Conservation (phyloP, 1,140 invertebrate genomes). For the Drosophila gunungcola region DNA sequence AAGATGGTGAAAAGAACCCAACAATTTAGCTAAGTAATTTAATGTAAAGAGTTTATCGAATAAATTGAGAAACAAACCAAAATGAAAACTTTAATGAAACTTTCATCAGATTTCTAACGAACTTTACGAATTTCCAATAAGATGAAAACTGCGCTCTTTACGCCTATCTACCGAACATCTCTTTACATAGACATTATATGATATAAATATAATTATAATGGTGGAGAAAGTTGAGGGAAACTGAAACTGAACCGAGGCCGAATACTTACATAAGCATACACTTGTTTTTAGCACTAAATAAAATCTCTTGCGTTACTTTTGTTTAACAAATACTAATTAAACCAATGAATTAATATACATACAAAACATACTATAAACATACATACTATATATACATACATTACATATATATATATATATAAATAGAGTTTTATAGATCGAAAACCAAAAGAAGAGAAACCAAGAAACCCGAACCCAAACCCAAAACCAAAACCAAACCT, state of each 20-base stretch:
- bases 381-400: constrained; percentile 51
- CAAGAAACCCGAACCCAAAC: constrained; percentile 3
- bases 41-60: constrained; percentile 74
- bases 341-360: constrained; percentile 45
- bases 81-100: constrained; percentile 45
- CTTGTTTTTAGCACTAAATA: constrained; percentile 69
- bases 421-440: constrained; percentile 59
- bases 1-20: constrained; percentile 45
- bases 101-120: constrained; percentile 55
- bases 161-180: constrained; percentile 62
- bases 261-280: constrained; percentile 50
- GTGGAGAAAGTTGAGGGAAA: constrained; percentile 18
- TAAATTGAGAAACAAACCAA: constrained; percentile 61
- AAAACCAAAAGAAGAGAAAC: constrained; percentile 17
- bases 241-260: constrained; percentile 19
- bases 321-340: constrained; percentile 52
- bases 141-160: constrained; percentile 56
- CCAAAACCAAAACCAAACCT: constrained; percentile 10
- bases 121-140: constrained; percentile 72
- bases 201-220: constrained; percentile 48
- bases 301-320: constrained; percentile 55
- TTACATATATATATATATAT: constrained; percentile 31
- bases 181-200: constrained; percentile 51
- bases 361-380: constrained; percentile 52
- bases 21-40: constrained; percentile 76